Percentiles rank a stretch among this genome's conserved stretches.
Evolutionary conservation across 2,888 invertebrate genomes (phyloP).

Genomic region (Patella depressa): DNA sequence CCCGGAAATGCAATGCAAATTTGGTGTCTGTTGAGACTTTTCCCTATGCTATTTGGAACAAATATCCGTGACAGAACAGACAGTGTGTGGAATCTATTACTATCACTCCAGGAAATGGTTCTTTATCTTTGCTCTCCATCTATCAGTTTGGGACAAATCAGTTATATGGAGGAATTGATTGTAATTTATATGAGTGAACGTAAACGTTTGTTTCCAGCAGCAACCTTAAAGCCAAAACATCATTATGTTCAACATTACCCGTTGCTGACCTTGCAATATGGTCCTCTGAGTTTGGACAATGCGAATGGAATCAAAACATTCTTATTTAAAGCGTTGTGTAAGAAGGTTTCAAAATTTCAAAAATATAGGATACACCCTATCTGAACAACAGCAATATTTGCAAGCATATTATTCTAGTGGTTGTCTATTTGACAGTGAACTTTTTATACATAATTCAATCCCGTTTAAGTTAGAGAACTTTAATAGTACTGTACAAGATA

Average conservation of each 20-base stretch:
- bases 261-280: conserved; percentile 13
- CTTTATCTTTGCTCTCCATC: not conserved
- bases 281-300: conserved; percentile 15
- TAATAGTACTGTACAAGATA: not conserved
- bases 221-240: conserved; percentile 6
- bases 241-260: conserved; percentile 7
- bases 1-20: too few species aligned
- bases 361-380: conserved; percentile 13
- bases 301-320: conserved; percentile 18
- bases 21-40: not conserved
- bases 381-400: conserved; percentile 17
- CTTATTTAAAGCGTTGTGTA: conserved; percentile 13
- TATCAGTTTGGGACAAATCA: conserved; percentile 2
- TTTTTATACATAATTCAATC: not conserved
- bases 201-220: conserved; percentile 4
- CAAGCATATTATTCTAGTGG: conserved; percentile 19
- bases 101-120: not conserved
- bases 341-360: conserved; percentile 14
- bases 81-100: conserved; percentile 1
- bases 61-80: not conserved
- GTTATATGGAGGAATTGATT: conserved; percentile 6
- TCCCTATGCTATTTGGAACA: not conserved
- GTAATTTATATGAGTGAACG: conserved; percentile 4
- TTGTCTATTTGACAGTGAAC: conserved; percentile 11
- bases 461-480: too few species aligned